Percentiles rank a stretch among this genome's conserved stretches.
These are phyloP conservation scores for Hirtodrosophila cameraria DNA, from an alignment of 2,888 invertebrate genomes.

Conservation along the genomic window DNA sequence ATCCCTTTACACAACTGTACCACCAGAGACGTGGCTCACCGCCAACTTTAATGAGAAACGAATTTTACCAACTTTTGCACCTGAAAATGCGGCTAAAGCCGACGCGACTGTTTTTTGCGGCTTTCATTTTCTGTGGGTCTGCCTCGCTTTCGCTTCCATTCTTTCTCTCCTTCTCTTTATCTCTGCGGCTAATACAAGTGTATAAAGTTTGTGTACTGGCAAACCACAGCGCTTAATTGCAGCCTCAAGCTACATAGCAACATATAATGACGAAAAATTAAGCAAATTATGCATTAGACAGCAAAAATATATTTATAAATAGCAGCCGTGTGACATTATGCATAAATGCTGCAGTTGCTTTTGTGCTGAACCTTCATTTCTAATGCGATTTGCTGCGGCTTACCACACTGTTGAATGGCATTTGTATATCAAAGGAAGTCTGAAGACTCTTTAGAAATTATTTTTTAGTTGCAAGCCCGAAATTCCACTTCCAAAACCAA, in stretches of 20 bases:
- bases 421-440: slow-evolving; percentile 1
- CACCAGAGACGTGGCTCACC: slow-evolving; percentile 9
- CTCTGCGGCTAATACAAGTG: neutral
- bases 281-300: slow-evolving; percentile 28
- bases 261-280: slow-evolving; percentile 45
- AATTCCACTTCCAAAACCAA: too few species aligned
- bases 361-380: neutral
- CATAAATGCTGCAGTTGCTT: slow-evolving; percentile 20
- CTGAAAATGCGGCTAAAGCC: slow-evolving; percentile 26
- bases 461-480: too few species aligned
- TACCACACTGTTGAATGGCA: neutral
- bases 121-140: slow-evolving; percentile 1
- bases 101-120: slow-evolving; percentile 18
- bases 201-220: slow-evolving; percentile 6
- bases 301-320: slow-evolving; percentile 12
- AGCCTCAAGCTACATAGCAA: slow-evolving; percentile 33
- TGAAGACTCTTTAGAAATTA: too few species aligned
- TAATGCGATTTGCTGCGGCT: neutral
- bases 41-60: slow-evolving; percentile 56
- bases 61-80: neutral
- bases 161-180: neutral
- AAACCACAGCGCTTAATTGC: slow-evolving; percentile 44
- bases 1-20: too few species aligned
- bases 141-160: neutral
- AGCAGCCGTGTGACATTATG: slow-evolving; percentile 12